Percentiles rank a stretch among this genome's conserved stretches.
Conservation (phyloP, 2,888 invertebrate species). For the Dolichopus griseipennis region DNA sequence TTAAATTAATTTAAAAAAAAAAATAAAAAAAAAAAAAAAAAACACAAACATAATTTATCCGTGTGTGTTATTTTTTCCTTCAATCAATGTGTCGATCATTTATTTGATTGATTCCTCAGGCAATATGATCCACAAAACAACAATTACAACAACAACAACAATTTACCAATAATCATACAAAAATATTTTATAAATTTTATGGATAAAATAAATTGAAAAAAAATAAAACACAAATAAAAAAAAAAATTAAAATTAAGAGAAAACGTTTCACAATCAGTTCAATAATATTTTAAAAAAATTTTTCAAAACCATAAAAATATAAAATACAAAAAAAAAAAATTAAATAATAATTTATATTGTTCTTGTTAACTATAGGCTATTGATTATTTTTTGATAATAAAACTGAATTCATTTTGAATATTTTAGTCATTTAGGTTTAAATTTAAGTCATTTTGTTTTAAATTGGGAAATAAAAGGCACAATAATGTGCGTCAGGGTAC, state of each 20-base stretch:
- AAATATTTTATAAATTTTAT: constrained; percentile 3
- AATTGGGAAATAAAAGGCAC: too few relatives aligned
- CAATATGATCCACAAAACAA: constrained; percentile 16
- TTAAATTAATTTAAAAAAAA: background rate
- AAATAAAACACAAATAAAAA: constrained; percentile 13
- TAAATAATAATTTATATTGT: too few relatives aligned
- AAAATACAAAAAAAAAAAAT: too few relatives aligned
- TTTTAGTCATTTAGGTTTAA: too few relatives aligned
- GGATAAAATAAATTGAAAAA: constrained; percentile 22
- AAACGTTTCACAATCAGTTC: constrained; percentile 13
- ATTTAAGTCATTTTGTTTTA: too few relatives aligned
- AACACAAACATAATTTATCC: constrained; percentile 14
- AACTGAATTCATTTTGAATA: too few relatives aligned
- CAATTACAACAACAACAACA: background rate
- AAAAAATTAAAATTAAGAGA: constrained; percentile 17
- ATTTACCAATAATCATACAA: background rate
- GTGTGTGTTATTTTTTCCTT: constrained; percentile 29
- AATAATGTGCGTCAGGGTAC: too few relatives aligned
- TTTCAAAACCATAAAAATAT: too few relatives aligned
- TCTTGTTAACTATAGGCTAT: too few relatives aligned
- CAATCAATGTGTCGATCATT: constrained; percentile 31
- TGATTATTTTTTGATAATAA: too few relatives aligned
- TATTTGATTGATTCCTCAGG: constrained; percentile 29
- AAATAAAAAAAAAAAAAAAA: too few relatives aligned
- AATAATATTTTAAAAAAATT: background rate